These are phyloP conservation scores for Nomada fabriciana DNA, from an alignment of 2,888 invertebrate genomes.

Conservation along the genomic window DNA sequence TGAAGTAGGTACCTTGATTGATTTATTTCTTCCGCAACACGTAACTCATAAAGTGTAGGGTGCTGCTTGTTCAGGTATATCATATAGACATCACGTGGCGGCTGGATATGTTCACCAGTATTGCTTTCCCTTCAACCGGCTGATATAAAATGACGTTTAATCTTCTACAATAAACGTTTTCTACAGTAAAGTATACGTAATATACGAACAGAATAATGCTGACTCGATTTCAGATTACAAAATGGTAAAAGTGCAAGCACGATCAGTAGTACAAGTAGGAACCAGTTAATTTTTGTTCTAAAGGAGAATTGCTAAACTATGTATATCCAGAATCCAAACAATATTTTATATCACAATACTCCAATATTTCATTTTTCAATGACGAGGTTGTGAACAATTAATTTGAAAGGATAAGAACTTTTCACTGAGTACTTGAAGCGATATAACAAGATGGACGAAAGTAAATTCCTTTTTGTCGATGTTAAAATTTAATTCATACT, in stretches of 20 bases:
- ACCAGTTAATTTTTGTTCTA: not conserved
- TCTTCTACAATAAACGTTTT: not conserved
- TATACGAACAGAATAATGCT: not conserved
- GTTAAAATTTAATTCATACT: too few relatives aligned
- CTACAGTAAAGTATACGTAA: not conserved
- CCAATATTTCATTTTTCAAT: not conserved
- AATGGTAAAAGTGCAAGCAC: not conserved
- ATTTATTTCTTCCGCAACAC: constrained; percentile 14
- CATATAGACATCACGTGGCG: not conserved
- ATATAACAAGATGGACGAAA: too few relatives aligned
- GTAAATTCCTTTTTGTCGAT: too few relatives aligned
- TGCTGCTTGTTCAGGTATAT: not conserved
- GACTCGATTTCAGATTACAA: not conserved
- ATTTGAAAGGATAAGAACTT: too few relatives aligned
- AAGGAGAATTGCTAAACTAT: not conserved
- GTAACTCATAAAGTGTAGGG: constrained; percentile 1
- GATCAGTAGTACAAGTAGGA: not conserved
- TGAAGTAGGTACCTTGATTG: not conserved
- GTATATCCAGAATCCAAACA: not conserved
- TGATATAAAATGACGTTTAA: constrained; percentile 6
- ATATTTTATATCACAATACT: not conserved
- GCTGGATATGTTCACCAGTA: not conserved
- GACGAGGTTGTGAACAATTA: too few relatives aligned
- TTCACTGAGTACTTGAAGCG: too few relatives aligned
- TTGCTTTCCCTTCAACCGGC: not conserved